These are phyloP conservation scores for Torymus texanus DNA, from an alignment of 2,888 invertebrate species.

Conservation along the genomic window DNA sequence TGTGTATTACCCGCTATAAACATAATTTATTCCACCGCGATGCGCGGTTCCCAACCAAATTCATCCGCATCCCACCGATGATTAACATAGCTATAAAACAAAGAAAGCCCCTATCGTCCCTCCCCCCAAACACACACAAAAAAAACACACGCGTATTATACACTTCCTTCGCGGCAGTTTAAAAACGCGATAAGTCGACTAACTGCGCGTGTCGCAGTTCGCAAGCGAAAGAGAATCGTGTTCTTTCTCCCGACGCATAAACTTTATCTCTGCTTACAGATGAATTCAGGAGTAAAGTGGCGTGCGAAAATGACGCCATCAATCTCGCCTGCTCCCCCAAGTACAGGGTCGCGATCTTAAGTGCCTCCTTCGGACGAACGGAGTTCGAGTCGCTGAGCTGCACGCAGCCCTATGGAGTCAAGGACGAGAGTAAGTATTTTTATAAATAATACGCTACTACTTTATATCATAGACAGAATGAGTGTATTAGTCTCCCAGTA, in stretches of 20 bases:
- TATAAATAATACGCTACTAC: no score
- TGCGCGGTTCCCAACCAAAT: no score
- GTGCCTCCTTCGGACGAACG: conserved; percentile 93
- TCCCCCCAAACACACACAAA: no score
- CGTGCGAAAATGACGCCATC: conserved; percentile 93
- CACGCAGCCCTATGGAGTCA: conserved; percentile 89
- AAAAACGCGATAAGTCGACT: no score
- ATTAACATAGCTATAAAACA: no score
- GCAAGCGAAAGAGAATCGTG: not conserved
- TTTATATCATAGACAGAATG: not conserved
- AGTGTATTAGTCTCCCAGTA: conserved; percentile 10
- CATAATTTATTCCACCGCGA: no score
- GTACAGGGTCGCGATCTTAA: conserved; percentile 92
- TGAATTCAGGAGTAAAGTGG: conserved; percentile 94
- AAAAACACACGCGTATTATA: no score
- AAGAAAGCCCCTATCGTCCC: no score
- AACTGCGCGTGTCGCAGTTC: no score
- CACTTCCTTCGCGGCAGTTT: no score
- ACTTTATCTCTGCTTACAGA: conserved; percentile 79
- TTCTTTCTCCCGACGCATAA: conserved; percentile 19
- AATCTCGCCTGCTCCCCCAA: conserved; percentile 91
- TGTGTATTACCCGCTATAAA: no score
- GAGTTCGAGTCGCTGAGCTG: conserved; percentile 92
- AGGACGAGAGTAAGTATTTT: conserved; percentile 87
- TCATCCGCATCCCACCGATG: no score